phyloP scores from a whole-genome alignment of 2,888 invertebrate species.

The Vesta saturnalis region DNA sequence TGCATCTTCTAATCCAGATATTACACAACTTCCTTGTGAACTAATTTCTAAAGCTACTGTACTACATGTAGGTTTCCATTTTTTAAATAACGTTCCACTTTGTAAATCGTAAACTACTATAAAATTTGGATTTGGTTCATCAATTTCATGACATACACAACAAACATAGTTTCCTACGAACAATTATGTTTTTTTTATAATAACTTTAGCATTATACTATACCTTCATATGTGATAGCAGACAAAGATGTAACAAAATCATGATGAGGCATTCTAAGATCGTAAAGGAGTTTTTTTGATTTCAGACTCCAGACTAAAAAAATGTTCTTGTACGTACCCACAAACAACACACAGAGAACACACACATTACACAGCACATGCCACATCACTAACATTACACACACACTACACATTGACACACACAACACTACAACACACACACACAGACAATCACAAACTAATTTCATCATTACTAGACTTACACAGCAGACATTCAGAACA shows the following conservation, averaged over 20 bases:
- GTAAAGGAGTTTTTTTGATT: slow-evolving; percentile 84
- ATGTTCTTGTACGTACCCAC: slow-evolving; percentile 92
- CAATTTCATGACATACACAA: slow-evolving; percentile 74
- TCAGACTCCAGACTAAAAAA: slow-evolving; percentile 90
- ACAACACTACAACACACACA: too few relatives aligned
- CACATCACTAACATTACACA: too few relatives aligned
- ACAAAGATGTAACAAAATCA: slow-evolving; percentile 84
- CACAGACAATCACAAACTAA: too few relatives aligned
- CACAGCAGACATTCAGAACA: too few relatives aligned
- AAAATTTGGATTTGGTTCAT: slow-evolving; percentile 86
- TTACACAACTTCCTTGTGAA: slow-evolving; percentile 83
- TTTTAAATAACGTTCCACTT: slow-evolving; percentile 90
- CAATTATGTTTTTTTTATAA: neutral
- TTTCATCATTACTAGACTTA: too few relatives aligned
- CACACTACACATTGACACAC: too few relatives aligned
- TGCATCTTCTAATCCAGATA: slow-evolving; percentile 84
- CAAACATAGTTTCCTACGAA: slow-evolving; percentile 74
- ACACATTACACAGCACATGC: too few relatives aligned
- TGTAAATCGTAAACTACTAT: slow-evolving; percentile 91
- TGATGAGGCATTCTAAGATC: slow-evolving; percentile 90
- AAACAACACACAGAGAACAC: too few relatives aligned
- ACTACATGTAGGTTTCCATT: slow-evolving; percentile 88
- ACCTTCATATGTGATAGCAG: slow-evolving; percentile 88
- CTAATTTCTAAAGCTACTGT: slow-evolving; percentile 88
- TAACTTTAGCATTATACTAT: slow-evolving; percentile 15